Evolutionary conservation across 2,888 invertebrate genomes (phyloP), one percentile per base, ranked within the genome.

Genomic region (Zhuqinia jingwanae): DNA sequence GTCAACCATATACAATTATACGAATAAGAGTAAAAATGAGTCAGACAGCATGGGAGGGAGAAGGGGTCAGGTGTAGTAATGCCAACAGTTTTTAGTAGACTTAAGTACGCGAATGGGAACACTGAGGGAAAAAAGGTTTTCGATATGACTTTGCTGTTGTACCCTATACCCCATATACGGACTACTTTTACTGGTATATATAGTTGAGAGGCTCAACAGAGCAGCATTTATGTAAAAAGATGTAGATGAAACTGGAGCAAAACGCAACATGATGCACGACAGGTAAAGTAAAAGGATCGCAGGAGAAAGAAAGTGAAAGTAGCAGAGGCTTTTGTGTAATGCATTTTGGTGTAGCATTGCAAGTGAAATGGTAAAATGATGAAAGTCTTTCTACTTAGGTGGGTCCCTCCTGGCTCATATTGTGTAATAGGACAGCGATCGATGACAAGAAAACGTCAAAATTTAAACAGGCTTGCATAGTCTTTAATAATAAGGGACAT

Each of bases 21-120:
- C 5, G 47, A 10, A 47, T 47, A 53, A 10, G 50, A 20, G 25
- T 15, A 73, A 70, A 73, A 50, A n/a, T 73, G 73, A 73, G 25
- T 73, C 6, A 73, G 73, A 73, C 73, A 73, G 11, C 3, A 20
- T 17, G 20, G 36, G 15, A 27, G 63, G 36, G 42, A 15, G 17
- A 6, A 45, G 68, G 20, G 53, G 53, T 53, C 53, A 53, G 53
- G 53, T 53, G 50, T 50, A n/a, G 50, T 50, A 20, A 17, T 17
- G 5, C 17, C n/a, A 53, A 11, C 5, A 53, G 20, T 53, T n/a
- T n/a, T n/a, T n/a, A n/a, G n/a, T n/a, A n/a, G n/a, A n/a, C n/a
- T n/a, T n/a, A n/a, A n/a, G n/a, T n/a, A n/a, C n/a, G n/a, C n/a
- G n/a, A 53, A 20, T 13, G 5, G 53, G n/a, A 17, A 20, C 53